Base-by-base conservation (phyloP, 2,113 vertebrate genomes). In the Ellobius talpinus region DNA sequence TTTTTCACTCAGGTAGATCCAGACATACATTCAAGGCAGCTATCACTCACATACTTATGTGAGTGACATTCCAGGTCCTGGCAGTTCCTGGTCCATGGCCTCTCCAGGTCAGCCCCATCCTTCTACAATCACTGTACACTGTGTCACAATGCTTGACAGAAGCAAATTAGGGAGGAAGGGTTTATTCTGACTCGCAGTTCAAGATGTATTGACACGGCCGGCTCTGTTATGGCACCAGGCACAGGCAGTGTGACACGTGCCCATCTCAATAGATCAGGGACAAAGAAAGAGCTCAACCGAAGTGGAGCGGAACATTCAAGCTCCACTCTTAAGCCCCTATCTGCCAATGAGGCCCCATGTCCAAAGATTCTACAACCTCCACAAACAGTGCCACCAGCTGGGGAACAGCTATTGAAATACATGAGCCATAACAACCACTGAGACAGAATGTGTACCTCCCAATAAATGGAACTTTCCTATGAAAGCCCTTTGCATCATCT, bases 21-120 rank as follows among this genome's bases (percentile, higher is more conserved):
- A n/a, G 65, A 24, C 0, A 0, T n/a, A 10, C 16, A 5, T 33
- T 21, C n/a, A 12, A 4, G 0, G 16, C 29, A 29, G 26, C 13
- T 29, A 12, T 65, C n/a, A 8, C n/a, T 45, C 2, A 0, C 11
- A 4, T 19, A 3, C 0, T 24, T 55, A 39, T 3, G 19, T 58
- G 58, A 21, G 19, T 58, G 1, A 21, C 7, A 42, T 58, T 31
- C 42, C 52, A 55, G 24, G 33, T 58, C 58, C 16, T 58, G 39
- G 0, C n/a, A 63, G 39, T 42, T 84, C 73, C 8, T 84, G 70
- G 24, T 65, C 8, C 65, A 33, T 1, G 1, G 8, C 24, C 3
- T 79, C 55, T 79, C 45, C n/a, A 65, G 31, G 66, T 61, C 77
- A 70, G 65, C 42, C 36, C 36, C 36, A 29, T 3, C 4, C 11